phyloP scores from a whole-genome alignment of 2,113 vertebrate genomes.

The Prinia subflava region DNA sequence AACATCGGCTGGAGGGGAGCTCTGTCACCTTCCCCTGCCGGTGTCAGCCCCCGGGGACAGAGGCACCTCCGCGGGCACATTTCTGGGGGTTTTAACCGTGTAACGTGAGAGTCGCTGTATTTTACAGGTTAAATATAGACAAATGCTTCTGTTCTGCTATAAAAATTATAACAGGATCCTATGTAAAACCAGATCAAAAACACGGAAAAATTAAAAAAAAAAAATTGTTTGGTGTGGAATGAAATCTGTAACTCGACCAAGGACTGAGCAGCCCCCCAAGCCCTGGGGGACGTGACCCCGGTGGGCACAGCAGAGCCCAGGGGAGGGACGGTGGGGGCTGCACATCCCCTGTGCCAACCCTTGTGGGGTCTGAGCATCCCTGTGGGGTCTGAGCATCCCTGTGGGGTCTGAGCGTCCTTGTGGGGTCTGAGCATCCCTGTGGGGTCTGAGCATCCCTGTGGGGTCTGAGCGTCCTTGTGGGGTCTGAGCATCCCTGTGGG shows the following conservation, averaged over 20 bases:
- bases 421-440: background rate
- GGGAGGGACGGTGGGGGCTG: fast-evolving
- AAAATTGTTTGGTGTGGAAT: background rate
- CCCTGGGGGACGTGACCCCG: fast-evolving
- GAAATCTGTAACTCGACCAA: background rate
- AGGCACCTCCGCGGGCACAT: background rate
- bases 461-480: background rate
- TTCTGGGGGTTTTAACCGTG: background rate
- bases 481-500: background rate
- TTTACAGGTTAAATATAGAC: background rate
- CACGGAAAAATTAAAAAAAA: background rate
- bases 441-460: background rate
- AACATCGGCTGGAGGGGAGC: background rate
- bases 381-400: background rate
- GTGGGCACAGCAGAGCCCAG: background rate
- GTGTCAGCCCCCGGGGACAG: background rate
- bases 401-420: fast-evolving
- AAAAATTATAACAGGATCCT: background rate
- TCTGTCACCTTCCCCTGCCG: background rate
- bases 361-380: background rate
- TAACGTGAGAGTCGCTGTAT: fast-evolving
- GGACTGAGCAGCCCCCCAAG: background rate
- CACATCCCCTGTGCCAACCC: background rate
- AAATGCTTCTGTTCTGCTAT: background rate
- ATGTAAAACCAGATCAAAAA: background rate